Evolutionary conservation across 2,888 invertebrate species (phyloP).

Genomic region (Aquatica leii): DNA sequence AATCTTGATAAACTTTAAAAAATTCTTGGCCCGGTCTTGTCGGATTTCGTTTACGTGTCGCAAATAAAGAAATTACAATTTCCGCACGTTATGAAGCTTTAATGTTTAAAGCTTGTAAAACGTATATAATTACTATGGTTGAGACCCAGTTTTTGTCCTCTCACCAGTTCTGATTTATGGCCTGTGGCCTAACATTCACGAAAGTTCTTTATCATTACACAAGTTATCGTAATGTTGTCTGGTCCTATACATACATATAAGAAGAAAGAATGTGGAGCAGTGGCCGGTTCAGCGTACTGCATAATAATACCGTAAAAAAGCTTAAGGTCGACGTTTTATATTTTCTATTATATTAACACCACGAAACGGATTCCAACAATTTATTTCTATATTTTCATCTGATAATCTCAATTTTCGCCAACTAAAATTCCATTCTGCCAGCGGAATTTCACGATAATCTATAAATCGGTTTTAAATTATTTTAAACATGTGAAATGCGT

Average conservation of each 20-base stretch:
- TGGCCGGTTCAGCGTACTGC: slow-evolving; percentile 8
- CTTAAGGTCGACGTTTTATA: slow-evolving; percentile 7
- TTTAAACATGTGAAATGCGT: no score
- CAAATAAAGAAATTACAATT: slow-evolving; percentile 8
- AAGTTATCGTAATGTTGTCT: slow-evolving; percentile 12
- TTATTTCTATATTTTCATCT: no score
- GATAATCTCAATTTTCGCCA: no score
- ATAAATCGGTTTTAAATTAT: no score
- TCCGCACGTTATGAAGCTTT: slow-evolving; percentile 4
- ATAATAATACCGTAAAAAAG: slow-evolving; percentile 5
- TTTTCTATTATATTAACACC: slow-evolving; percentile 1
- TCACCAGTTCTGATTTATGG: slow-evolving; percentile 12
- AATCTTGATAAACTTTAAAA: slow-evolving; percentile 5
- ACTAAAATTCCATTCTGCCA: no score
- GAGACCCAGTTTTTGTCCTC: slow-evolving; percentile 11
- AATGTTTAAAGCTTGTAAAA: slow-evolving; percentile 7
- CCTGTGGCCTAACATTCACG: slow-evolving; percentile 12
- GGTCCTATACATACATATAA: slow-evolving; percentile 5
- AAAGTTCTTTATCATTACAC: slow-evolving; percentile 12
- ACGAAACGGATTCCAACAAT: no score
- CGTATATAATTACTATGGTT: slow-evolving; percentile 1
- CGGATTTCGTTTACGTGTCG: no score
- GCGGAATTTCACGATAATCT: no score
- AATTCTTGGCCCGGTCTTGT: no score
- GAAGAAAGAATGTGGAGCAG: slow-evolving; percentile 10